A percentile compares a stretch with the other conserved stretches of the same genome.
These are phyloP conservation scores for Melanchra persicariae DNA, from an alignment of 2,888 invertebrate species.

Conservation along the genomic window DNA sequence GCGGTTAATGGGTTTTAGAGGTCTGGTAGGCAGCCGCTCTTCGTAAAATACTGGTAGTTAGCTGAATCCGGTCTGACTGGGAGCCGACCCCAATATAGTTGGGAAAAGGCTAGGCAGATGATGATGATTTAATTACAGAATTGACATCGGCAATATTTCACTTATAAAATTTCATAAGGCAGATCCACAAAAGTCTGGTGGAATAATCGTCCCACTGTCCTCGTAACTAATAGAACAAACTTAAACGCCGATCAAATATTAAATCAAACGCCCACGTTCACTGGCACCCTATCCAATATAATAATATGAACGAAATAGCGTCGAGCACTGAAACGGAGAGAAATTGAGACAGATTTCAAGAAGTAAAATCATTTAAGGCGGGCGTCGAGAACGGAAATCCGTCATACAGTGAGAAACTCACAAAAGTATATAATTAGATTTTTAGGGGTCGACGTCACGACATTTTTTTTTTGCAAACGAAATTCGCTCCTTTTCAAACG, in stretches of 20 bases:
- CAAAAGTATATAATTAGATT: slow-evolving; percentile 76
- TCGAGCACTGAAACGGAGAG: slow-evolving; percentile 74
- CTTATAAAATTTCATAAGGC: background rate
- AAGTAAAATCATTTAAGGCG: slow-evolving; percentile 80
- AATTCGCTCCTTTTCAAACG: slow-evolving; percentile 51
- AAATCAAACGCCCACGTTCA: slow-evolving; percentile 59
- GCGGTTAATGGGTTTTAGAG: too few relatives aligned
- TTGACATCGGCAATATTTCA: too few relatives aligned
- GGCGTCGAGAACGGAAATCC: slow-evolving; percentile 77
- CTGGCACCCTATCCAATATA: slow-evolving; percentile 70
- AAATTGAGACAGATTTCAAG: slow-evolving; percentile 83
- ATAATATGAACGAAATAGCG: slow-evolving; percentile 81
- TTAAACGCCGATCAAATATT: slow-evolving; percentile 50
- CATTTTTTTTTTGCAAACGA: slow-evolving; percentile 50
- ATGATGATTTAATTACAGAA: too few relatives aligned
- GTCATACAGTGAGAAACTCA: slow-evolving; percentile 74
- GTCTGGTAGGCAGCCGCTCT: too few relatives aligned
- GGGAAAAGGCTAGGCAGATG: too few relatives aligned
- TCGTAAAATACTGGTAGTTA: too few relatives aligned
- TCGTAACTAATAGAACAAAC: slow-evolving; percentile 35
- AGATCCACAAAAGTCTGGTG: background rate
- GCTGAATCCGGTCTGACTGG: too few relatives aligned
- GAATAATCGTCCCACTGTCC: slow-evolving; percentile 5
- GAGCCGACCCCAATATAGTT: too few relatives aligned
- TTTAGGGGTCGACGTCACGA: slow-evolving; percentile 62